Base-by-base conservation (phyloP, 2,888 invertebrate genomes). In the Acronicta aceris region DNA sequence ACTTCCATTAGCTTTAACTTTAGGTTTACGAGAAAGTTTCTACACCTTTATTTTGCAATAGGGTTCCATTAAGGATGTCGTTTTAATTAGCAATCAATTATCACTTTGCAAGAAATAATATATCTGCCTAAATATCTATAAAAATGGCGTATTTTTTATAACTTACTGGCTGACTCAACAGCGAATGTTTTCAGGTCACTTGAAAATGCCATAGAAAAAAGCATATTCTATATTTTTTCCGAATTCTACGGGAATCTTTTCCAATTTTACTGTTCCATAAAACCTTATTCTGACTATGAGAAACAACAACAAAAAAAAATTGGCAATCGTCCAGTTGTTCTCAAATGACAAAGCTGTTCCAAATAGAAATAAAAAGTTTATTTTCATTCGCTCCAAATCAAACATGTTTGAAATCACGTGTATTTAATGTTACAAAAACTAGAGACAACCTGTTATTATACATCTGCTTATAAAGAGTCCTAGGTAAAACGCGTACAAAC, bases 11-110 rank as follows among this genome's bases (percentile, higher is more conserved):
- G 45, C 60, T 38, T 38, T 6, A 5, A 21, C 3, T 50, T 64
- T 65, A 45, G 15, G n/a, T 50, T 43, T 7, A 54, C 33, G 38
- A 53, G 65, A 67, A 61, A 76, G 59, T 61, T 36, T 53, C 17
- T 9, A 13, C 3, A 15, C 25, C 17, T 49, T 56, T 47, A 47
- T 62, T 46, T 58, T 53, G 50, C 15, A 54, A 61, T 30, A 55
- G 43, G 30, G 56, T 30, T 30, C 58, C 10, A 54, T 33, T 40
- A 17, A 33, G 36, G 38, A 25, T 46, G 0, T 33, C 38, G 9
- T 25, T 21, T 38, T 2, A 27, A 17, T 48, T n/a, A n/a, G 5
- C 33, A 36, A 13, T 13, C 36, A 41, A 4, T 13, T 21, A 4
- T 21, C 42, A 16, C 17, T 17, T 41, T 16, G 9, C 9, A 2